Conservation (phyloP, 1,140 invertebrate genomes). For the Spodoptera frugiperda region DNA sequence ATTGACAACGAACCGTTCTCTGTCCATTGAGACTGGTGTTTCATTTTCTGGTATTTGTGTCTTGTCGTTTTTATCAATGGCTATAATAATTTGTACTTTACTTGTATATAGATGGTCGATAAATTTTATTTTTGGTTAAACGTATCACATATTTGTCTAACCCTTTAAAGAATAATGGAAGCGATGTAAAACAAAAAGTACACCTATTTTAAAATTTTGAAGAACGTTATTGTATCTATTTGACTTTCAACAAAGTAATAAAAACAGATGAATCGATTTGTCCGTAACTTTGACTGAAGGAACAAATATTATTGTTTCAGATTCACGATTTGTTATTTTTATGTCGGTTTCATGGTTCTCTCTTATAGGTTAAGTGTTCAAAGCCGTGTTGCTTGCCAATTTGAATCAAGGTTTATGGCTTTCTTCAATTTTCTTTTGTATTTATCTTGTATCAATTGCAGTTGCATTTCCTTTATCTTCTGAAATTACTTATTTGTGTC, state of each 20-base stretch:
- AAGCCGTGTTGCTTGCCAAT: constrained; percentile 13
- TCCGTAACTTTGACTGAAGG: not conserved
- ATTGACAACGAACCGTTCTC: not conserved
- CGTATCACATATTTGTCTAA: too few relatives aligned
- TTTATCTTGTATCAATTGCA: not conserved
- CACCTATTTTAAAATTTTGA: not conserved
- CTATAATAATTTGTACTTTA: too few relatives aligned
- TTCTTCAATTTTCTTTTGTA: not conserved
- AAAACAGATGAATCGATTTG: not conserved
- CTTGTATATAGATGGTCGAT: too few relatives aligned
- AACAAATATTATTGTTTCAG: constrained; percentile 23
- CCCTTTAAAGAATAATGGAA: too few relatives aligned
- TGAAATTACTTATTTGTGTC: too few relatives aligned
- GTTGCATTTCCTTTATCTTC: not conserved
- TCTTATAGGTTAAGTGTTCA: not conserved
- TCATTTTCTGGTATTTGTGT: not conserved
- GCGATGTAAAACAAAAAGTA: not conserved
- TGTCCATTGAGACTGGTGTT: not conserved
- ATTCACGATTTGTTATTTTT: constrained; percentile 34
- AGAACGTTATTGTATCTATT: not conserved
- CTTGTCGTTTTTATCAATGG: not conserved
- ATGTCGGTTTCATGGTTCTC: constrained; percentile 20
- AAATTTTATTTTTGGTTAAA: too few relatives aligned
- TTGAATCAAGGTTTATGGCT: constrained; percentile 6
- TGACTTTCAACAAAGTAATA: not conserved